Conservation (phyloP, 2,113 vertebrate species). For the Noturus placidus region DNA sequence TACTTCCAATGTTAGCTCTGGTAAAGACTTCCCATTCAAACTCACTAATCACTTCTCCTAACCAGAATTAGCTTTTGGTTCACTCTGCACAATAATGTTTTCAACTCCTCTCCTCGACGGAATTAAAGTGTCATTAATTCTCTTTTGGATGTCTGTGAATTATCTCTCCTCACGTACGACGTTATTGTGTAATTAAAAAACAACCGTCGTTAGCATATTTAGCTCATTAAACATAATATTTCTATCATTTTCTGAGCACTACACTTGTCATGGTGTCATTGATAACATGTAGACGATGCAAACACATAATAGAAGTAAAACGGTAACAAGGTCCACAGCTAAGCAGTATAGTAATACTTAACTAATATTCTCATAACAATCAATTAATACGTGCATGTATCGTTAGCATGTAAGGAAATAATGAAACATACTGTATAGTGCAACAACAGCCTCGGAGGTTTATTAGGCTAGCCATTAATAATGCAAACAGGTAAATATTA, state of each 20-base stretch:
- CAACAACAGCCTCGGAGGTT: background rate
- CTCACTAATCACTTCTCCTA: slow-evolving; percentile 72
- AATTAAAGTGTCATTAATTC: slow-evolving; percentile 65
- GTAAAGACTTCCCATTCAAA: slow-evolving; percentile 76
- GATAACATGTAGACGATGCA: slow-evolving; percentile 7
- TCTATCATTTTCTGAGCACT: slow-evolving; percentile 37
- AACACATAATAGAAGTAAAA: background rate
- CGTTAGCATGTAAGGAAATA: background rate
- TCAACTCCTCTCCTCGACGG: slow-evolving; percentile 57
- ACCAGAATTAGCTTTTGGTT: slow-evolving; percentile 67
- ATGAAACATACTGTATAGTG: background rate
- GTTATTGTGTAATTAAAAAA: slow-evolving; percentile 61
- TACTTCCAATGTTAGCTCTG: slow-evolving; percentile 79
- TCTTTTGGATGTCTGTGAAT: slow-evolving; percentile 52
- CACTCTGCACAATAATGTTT: slow-evolving; percentile 61
- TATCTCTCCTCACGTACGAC: slow-evolving; percentile 58
- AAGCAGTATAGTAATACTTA: background rate
- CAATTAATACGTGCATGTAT: background rate
- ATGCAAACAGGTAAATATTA: background rate
- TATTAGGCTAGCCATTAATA: background rate
- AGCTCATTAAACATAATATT: slow-evolving; percentile 33
- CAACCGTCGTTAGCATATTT: slow-evolving; percentile 60
- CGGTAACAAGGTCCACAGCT: background rate
- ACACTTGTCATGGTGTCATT: slow-evolving; percentile 16
- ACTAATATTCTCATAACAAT: background rate